These are phyloP conservation scores for Felis chaus DNA, from an alignment of 2,113 vertebrate species.

Conservation along the genomic window DNA sequence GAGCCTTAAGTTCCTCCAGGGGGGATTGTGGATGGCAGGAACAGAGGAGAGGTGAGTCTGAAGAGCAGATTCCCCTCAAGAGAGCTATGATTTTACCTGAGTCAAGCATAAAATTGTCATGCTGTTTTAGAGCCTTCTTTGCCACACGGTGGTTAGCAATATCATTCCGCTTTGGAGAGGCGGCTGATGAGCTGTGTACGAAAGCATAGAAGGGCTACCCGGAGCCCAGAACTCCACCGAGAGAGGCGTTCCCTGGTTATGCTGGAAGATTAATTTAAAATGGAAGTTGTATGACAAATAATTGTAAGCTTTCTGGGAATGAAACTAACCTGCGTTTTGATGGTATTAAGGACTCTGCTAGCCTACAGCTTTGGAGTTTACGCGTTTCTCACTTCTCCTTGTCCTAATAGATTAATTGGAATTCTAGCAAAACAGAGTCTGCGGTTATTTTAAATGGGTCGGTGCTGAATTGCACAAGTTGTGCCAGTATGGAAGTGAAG, in stretches of 20 bases:
- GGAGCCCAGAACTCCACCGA: not conserved
- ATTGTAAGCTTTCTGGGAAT: slow-evolving; percentile 25
- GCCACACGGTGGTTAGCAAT: slow-evolving; percentile 31
- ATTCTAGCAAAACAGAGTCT: not conserved
- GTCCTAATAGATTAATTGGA: not conserved
- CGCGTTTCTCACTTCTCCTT: slow-evolving; percentile 19
- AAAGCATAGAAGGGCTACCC: not conserved
- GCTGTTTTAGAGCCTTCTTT: slow-evolving; percentile 44
- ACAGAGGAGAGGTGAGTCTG: slow-evolving; percentile 58
- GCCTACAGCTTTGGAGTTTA: not conserved
- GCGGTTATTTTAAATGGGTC: not conserved
- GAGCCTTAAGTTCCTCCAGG: slow-evolving; percentile 60
- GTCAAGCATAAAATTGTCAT: slow-evolving; percentile 56
- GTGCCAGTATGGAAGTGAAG: not conserved
- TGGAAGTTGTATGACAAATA: not conserved
- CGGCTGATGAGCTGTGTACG: not conserved
- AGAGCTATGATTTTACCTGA: slow-evolving; percentile 69
- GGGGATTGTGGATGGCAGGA: slow-evolving; percentile 45
- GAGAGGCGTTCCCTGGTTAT: not conserved
- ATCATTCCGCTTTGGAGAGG: slow-evolving; percentile 36
- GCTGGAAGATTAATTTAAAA: slow-evolving; percentile 41
- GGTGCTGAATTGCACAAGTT: not conserved
- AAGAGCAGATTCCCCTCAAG: slow-evolving; percentile 52
- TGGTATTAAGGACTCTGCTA: not conserved
- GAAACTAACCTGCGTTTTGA: slow-evolving; percentile 34